These are phyloP conservation scores for Dunckerocampus dactyliophorus DNA, from an alignment of 2,113 vertebrate genomes.

Conservation along the genomic window DNA sequence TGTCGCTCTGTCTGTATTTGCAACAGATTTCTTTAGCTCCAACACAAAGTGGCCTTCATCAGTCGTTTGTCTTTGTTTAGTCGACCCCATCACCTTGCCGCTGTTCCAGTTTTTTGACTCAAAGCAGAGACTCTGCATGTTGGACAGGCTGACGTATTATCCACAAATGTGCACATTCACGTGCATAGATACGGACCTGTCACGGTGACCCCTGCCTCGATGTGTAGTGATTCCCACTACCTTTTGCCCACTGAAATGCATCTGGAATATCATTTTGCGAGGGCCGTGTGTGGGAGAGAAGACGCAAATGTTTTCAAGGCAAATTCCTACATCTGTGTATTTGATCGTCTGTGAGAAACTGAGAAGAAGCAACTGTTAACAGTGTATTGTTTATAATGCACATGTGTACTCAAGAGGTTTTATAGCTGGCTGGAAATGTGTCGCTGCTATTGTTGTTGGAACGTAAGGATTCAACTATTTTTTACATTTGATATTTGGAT, in stretches of 20 bases:
- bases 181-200: constrained; percentile 23
- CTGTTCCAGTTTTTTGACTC: constrained; percentile 55
- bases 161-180: constrained; percentile 54
- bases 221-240: constrained; percentile 9
- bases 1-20: constrained; percentile 19
- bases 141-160: constrained; percentile 67
- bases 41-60: constrained; percentile 24
- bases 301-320: constrained; percentile 44
- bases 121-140: constrained; percentile 54
- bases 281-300: constrained; percentile 6
- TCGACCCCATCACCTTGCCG: constrained; percentile 45
- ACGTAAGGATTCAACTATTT: no score
- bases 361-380: constrained; percentile 36
- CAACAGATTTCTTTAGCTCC: constrained; percentile 16
- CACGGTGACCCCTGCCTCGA: constrained; percentile 4
- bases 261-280: constrained; percentile 41
- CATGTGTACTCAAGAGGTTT: constrained; percentile 40
- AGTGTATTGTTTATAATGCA: constrained; percentile 50
- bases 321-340: constrained; percentile 47
- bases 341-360: constrained; percentile 25
- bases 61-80: constrained; percentile 68
- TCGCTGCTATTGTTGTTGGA: constrained; percentile 5
- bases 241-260: constrained; percentile 42
- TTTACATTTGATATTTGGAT: neutral
- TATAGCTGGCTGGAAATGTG: constrained; percentile 30